Percentiles rank a stretch among this genome's conserved stretches.
phyloP scores from a whole-genome alignment of 2,113 vertebrate genomes.

The Zosterops japonicus region DNA sequence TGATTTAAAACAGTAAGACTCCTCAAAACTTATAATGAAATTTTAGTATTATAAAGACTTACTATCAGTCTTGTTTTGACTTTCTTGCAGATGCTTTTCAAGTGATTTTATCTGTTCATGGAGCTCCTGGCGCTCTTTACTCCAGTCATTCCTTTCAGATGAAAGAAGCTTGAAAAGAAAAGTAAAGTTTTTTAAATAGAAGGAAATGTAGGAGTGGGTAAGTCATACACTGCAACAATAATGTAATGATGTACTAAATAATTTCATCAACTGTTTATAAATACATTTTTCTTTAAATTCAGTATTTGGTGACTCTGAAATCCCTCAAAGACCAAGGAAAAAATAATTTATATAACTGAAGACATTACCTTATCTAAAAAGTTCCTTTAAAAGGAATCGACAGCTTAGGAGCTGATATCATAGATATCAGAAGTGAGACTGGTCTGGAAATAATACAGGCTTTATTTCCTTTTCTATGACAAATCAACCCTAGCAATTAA shows the following conservation, averaged over 20 bases:
- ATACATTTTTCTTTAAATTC: background rate
- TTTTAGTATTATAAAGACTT: slow-evolving; percentile 34
- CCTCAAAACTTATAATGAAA: background rate
- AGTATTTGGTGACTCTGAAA: background rate
- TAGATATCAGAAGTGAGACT: background rate
- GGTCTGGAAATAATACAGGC: background rate
- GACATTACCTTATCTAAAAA: background rate
- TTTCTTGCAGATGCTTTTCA: slow-evolving; percentile 81
- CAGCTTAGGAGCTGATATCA: background rate
- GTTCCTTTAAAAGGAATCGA: background rate
- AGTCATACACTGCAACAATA: background rate
- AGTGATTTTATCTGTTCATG: slow-evolving; percentile 73
- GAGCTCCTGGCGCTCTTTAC: slow-evolving; percentile 74
- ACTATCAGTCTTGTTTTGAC: slow-evolving; percentile 76
- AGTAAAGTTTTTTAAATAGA: background rate
- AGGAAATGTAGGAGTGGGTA: background rate
- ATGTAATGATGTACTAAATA: background rate
- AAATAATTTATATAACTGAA: background rate
- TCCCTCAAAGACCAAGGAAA: background rate
- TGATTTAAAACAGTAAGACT: background rate
- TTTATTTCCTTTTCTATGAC: background rate
- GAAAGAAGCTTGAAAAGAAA: slow-evolving; percentile 79
- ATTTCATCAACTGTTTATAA: background rate
- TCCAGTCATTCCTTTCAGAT: slow-evolving; percentile 80
- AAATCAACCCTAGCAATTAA: background rate